Base-by-base conservation (phyloP, 2,113 vertebrate genomes). In the Nettapus auritus region DNA sequence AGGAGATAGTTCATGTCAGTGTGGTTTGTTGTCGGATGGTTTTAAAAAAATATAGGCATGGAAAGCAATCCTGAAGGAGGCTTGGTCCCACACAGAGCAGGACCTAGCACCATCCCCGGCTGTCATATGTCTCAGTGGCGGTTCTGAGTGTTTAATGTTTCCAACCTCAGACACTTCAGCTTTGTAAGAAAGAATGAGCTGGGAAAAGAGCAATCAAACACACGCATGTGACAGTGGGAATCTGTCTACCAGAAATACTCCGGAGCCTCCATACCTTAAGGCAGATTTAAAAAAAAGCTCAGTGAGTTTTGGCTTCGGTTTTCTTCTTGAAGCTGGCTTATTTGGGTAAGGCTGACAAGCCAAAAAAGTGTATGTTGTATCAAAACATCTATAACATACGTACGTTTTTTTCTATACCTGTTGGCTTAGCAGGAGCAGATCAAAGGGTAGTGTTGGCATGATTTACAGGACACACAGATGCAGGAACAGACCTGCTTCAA, bases 291-390 rank as follows among this genome's bases (percentile, higher is more conserved):
- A 91, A 94, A 92, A 94, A 34, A 56, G n/a, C 68, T 86, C 80
- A 70, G 80, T 33, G 8, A 79, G 38, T 50, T 94, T 83, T 96
- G 56, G 80, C 66, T 86, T 78, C 0, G 0, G 25, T 66, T 94
- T 95, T 92, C 56, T 93, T 95, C 18, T 86, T 94, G 46, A 59
- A 92, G 26, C 67, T 94, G 82, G 31, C n/a, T 94, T 92, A 85
- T 92, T 85, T 80, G 80, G 78, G 38, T 95, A 93, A 86, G 80
- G 62, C 71, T 70, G 57, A 77, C 93, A 66, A 93, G 90, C 74
- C 53, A 86, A 66, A 86, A 95, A 88, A 75, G 40, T 88, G 17
- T 80, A 87, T 90, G 92, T 70, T 79, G 40, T 91, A 78, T 95
- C 89, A 95, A 87, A 93, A 75, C 62, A 87, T 91, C 74, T 74